Evolutionary conservation across 2,797 vertebrate species (phyloP).

Genomic region (Chelon auratus): DNA sequence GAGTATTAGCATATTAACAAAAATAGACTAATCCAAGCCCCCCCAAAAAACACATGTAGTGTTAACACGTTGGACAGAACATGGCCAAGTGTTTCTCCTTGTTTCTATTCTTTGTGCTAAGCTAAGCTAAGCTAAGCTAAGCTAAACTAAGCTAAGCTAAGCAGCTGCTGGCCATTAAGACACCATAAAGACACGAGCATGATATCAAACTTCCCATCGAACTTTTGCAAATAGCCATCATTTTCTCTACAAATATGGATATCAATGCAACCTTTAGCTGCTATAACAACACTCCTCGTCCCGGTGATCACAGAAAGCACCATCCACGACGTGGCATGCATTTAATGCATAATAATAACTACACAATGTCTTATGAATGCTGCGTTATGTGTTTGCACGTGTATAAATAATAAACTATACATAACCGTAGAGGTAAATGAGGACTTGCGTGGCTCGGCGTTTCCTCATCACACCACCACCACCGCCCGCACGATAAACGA

Average conservation of each 20-base stretch:
- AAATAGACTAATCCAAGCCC: background rate
- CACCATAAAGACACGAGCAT: background rate
- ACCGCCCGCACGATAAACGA: constrained; percentile 24
- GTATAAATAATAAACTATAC: background rate
- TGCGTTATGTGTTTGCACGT: background rate
- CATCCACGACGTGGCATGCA: background rate
- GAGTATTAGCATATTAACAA: no score
- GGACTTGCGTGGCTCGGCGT: constrained; percentile 19
- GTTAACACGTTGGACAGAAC: background rate
- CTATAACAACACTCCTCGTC: background rate
- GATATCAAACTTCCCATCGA: background rate
- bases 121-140: background rate
- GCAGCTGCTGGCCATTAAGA: background rate
- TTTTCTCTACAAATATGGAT: background rate
- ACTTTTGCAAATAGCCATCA: background rate
- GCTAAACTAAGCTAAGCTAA: background rate
- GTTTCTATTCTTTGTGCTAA: background rate
- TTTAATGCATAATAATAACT: background rate
- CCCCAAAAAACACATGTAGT: background rate
- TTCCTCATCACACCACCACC: constrained; percentile 12
- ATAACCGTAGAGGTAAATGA: constrained; percentile 6
- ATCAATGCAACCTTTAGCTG: background rate
- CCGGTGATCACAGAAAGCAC: constrained; percentile 16
- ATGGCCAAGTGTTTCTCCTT: background rate
- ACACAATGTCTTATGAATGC: background rate